These are phyloP conservation scores for Epinephelus awoara DNA, from an alignment of 2,797 vertebrate genomes.

Conservation along the genomic window DNA sequence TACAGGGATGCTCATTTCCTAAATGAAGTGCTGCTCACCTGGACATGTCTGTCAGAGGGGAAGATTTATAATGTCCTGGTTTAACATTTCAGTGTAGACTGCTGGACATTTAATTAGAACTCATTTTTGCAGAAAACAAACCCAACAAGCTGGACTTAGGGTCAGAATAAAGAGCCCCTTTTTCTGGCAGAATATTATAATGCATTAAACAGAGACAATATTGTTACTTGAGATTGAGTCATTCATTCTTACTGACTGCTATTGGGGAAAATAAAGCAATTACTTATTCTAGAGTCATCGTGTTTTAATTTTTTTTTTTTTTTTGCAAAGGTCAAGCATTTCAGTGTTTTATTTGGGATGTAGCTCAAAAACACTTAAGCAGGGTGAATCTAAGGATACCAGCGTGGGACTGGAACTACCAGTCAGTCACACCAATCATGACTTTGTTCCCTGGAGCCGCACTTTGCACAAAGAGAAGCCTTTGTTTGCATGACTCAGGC, in stretches of 20 bases:
- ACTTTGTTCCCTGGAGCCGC: slow-evolving; percentile 25
- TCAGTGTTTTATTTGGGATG: slow-evolving; percentile 26
- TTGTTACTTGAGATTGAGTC: slow-evolving; percentile 35
- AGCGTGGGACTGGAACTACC: slow-evolving; percentile 17
- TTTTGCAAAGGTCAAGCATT: slow-evolving; percentile 11
- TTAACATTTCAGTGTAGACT: slow-evolving; percentile 69
- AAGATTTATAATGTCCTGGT: slow-evolving; percentile 75
- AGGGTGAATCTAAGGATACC: slow-evolving; percentile 30
- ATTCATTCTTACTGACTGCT: slow-evolving; percentile 25
- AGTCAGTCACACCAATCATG: slow-evolving; percentile 8
- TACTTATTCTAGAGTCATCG: slow-evolving; percentile 14
- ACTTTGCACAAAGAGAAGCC: slow-evolving; percentile 27
- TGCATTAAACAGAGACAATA: slow-evolving; percentile 44
- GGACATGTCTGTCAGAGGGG: slow-evolving; percentile 59
- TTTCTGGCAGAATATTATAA: slow-evolving; percentile 29
- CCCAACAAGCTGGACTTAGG: slow-evolving; percentile 42
- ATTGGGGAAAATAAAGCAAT: slow-evolving; percentile 29
- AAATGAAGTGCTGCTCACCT: slow-evolving; percentile 78
- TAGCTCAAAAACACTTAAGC: slow-evolving; percentile 17
- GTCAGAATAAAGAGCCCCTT: slow-evolving; percentile 24
- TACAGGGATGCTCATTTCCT: slow-evolving; percentile 77
- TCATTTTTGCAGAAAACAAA: slow-evolving; percentile 50
- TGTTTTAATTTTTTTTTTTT: neutral
- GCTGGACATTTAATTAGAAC: slow-evolving; percentile 67
- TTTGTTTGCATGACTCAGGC: slow-evolving; percentile 36